Evolutionary conservation across 1,140 invertebrate genomes (phyloP).

Genomic region (Halesus radiatus): DNA sequence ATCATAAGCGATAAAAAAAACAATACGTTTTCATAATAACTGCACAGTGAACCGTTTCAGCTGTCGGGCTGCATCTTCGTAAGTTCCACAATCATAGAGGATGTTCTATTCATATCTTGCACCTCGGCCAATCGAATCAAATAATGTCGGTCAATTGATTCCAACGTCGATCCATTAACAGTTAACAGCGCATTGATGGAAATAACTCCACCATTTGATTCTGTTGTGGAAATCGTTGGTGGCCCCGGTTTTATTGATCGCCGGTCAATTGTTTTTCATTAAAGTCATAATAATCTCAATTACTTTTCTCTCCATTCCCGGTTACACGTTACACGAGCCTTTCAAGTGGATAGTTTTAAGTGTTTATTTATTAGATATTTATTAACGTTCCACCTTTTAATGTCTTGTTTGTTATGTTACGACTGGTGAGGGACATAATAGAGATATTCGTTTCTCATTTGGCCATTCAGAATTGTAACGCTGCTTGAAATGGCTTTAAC

Average conservation of each 20-base stretch:
- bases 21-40: no score
- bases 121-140: conserved; percentile 27
- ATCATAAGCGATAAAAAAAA: no score
- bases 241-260: conserved; percentile 25
- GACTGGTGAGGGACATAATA: no score
- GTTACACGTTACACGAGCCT: no score
- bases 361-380: neutral
- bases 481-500: no score
- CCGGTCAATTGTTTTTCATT: conserved; percentile 31
- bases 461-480: no score
- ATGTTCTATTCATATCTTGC: conserved; percentile 14
- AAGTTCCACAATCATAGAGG: neutral
- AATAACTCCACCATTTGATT: conserved; percentile 12
- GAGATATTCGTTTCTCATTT: no score
- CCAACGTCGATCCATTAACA: conserved; percentile 29
- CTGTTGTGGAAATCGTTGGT: conserved; percentile 25
- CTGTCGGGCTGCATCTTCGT: no score
- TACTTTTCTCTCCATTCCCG: conserved; percentile 6
- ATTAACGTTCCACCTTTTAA: neutral
- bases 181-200: conserved; percentile 26
- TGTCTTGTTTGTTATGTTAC: no score
- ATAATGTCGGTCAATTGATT: conserved; percentile 25
- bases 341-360: neutral
- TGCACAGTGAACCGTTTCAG: no score
- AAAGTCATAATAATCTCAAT: conserved; percentile 33